Evolutionary conservation across 2,113 vertebrate genomes (phyloP), one percentile per base, ranked within the genome.

Genomic region (Sapayoa aenigma): DNA sequence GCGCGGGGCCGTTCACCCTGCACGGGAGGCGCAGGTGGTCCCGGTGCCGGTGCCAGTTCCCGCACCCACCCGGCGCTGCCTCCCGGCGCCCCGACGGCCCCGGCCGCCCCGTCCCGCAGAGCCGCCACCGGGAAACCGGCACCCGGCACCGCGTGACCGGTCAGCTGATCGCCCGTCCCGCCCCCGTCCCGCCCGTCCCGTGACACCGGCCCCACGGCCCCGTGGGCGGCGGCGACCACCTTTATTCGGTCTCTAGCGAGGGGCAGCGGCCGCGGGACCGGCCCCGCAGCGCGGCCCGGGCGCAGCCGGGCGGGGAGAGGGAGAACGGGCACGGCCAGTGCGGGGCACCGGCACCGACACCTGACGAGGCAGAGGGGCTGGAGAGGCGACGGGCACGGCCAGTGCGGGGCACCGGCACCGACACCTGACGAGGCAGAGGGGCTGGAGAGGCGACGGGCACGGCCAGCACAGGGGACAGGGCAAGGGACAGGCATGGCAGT

Each of bases 201-300:
- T 39, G 72, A 65, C 39, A 52, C 37, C 55, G 78, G 60, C n/a
- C 35, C 58, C 41, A 35, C 55, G 78, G 60, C n/a, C 35, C 46
- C 47, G n/a, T n/a, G 15, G 47, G 67, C 50, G 77, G 73, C 3
- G 78, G 84, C 22, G 35, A 87, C 49, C 82, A 79, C 78, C 55
- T 91, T 94, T 91, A 94, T 88, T 94, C 30, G 37, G 68, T 75
- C 67, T 75, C 23, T 46, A 91, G 89, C 73, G 84, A 75, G 50
- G 73, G 79, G 83, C 72, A 35, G 87, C 13, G 67, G n/a, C 63
- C 30, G 77, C 67, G 73, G 83, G 53, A 68, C 73, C 73, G 84
- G 88, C 73, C 72, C 72, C 88, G 92, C 63, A 72, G 23, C 81
- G 47, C 74, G 28, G 84, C 63, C 79, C 85, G 84, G 85, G 79